Evolutionary conservation across 2,888 invertebrate genomes (phyloP), one percentile per base, ranked within the genome.

Genomic region (Ischnura elegans): DNA sequence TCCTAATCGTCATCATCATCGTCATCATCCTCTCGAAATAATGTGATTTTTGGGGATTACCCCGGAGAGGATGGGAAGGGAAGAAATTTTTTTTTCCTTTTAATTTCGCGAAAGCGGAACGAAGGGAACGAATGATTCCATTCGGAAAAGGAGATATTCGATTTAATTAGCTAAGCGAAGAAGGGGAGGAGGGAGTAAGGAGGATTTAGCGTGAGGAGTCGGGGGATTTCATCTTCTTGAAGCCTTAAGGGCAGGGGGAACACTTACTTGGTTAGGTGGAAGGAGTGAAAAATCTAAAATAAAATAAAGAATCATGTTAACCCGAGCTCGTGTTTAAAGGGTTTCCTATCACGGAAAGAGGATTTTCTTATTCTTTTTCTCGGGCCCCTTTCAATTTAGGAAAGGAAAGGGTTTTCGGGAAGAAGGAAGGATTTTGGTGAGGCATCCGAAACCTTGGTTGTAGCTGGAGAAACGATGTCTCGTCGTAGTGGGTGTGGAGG

Each of bases 131-230:
- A 76, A 76, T 13, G 29, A 36, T 36, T 76, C 36, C 76, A 76
- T 76, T 76, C 25, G 76, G 76, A 36, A 36, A 76, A 76, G 25
- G 25, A 76, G 36, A 76, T 76, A 76, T 76, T 36, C 76, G 76
- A 76, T 76, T 76, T 76, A 76, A 76, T 76, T 76, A 76, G 76
- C 76, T 76, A 76, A 76, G 51, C 76, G 76, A 76, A 36, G 76
- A n/a, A 76, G 76, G 76, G 76, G 36, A 76, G 76, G 29, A 76
- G 76, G 76, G 36, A 76, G 76, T 8, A 76, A 76, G 36, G 61
- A 25, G 36, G 61, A 61, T 21, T 25, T 25, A n/a, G n/a, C 25
- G 61, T 25, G 61, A n/a, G 4, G 61, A 61, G n/a, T n/a, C n/a
- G n/a, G 61, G 61, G 61, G n/a, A 61, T n/a, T 61, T n/a, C n/a